A percentile compares a stretch with the other conserved stretches of the same genome.
These are phyloP conservation scores for Trachops cirrhosus DNA, from an alignment of 2,797 vertebrate genomes.

Conservation along the genomic window DNA sequence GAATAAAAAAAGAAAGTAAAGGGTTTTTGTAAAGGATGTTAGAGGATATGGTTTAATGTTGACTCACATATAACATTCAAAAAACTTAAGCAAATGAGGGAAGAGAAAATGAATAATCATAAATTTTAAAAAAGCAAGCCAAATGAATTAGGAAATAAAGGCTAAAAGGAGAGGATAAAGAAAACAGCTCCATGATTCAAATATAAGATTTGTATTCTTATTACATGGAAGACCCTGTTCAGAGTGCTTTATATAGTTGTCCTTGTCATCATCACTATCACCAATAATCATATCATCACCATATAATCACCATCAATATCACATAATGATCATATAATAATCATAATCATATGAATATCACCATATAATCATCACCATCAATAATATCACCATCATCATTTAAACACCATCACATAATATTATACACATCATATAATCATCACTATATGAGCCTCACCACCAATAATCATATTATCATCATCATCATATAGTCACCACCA, in stretches of 20 bases:
- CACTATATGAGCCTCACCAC: background rate
- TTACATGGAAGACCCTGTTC: background rate
- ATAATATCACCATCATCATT: background rate
- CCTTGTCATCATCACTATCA: background rate
- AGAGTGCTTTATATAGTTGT: background rate
- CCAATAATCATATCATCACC: background rate
- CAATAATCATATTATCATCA: background rate
- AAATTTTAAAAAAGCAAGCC: background rate
- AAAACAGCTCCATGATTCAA: background rate
- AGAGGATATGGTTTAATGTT: background rate
- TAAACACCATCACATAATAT: background rate
- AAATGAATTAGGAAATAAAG: background rate
- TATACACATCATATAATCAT: background rate
- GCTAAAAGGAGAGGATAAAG: background rate
- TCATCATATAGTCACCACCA: background rate
- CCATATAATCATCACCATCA: background rate
- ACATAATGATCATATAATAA: background rate
- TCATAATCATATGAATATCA: background rate
- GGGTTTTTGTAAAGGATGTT: background rate
- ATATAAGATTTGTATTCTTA: background rate
- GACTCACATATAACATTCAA: background rate
- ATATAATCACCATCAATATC: background rate
- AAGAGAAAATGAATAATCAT: background rate
- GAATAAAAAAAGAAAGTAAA: conserved; percentile 13
- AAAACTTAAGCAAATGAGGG: background rate